These are phyloP conservation scores for Cyprinus carpio DNA, from an alignment of 2,113 vertebrate genomes.

Conservation along the genomic window DNA sequence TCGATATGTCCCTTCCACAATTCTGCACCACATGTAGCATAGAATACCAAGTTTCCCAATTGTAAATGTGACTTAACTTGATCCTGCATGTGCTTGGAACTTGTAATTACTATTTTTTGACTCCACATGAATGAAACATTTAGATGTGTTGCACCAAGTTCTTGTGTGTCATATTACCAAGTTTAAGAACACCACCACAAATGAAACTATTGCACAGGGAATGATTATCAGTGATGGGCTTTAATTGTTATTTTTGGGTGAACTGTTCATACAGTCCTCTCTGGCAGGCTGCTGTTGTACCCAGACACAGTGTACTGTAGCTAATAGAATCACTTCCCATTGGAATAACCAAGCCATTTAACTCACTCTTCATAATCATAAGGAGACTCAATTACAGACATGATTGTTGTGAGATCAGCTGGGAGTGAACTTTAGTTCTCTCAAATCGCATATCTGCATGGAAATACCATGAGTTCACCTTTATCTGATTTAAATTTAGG, in stretches of 20 bases:
- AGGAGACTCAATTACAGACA: background rate
- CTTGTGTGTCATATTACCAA: no score
- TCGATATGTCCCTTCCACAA: no score
- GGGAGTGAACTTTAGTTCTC: slow-evolving; percentile 3
- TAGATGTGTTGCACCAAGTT: no score
- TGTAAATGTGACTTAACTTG: no score
- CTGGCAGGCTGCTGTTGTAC: background rate
- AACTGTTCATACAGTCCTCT: background rate
- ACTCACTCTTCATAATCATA: slow-evolving; percentile 7
- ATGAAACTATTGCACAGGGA: no score
- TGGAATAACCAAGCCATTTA: slow-evolving; percentile 12
- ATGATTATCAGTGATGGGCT: no score
- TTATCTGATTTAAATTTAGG: slow-evolving; percentile 6
- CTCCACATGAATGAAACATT: no score
- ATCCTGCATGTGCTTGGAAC: no score
- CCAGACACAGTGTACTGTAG: slow-evolving; percentile 1
- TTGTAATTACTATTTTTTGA: no score
- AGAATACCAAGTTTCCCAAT: no score
- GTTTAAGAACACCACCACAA: no score
- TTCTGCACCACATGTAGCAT: no score
- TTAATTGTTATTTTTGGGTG: background rate
- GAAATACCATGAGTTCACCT: background rate
- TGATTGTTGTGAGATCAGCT: slow-evolving; percentile 19
- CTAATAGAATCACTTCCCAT: slow-evolving; percentile 5
- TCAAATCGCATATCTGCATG: background rate